Percentiles rank a stretch among this genome's conserved stretches.
These are phyloP conservation scores for Gracilinanus agilis DNA, from an alignment of 2,113 vertebrate genomes.

Conservation along the genomic window DNA sequence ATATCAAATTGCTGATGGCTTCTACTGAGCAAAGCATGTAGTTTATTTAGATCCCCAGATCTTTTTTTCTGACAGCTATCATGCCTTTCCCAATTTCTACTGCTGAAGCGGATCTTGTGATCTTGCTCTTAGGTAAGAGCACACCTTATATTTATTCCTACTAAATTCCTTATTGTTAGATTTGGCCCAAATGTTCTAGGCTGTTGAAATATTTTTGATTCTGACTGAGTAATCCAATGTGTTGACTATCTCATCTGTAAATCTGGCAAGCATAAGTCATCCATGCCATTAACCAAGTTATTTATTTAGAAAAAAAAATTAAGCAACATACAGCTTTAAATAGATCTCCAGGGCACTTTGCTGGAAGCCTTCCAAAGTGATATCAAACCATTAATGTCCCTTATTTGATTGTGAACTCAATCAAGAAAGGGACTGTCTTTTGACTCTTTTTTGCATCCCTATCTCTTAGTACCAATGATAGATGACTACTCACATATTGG, in stretches of 20 bases:
- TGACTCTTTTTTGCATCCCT: background rate
- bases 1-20: background rate
- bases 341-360: background rate
- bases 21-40: background rate
- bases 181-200: background rate
- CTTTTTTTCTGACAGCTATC: background rate
- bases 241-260: background rate
- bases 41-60: background rate
- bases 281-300: background rate
- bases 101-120: background rate
- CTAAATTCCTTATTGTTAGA: background rate
- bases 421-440: background rate
- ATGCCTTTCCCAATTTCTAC: background rate
- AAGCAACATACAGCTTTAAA: background rate
- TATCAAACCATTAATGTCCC: background rate
- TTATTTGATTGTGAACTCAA: background rate
- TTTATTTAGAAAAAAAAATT: background rate
- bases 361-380: background rate
- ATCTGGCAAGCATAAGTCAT: background rate
- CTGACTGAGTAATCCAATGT: background rate
- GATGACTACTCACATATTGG: no score
- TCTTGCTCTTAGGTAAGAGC: no score
- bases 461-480: background rate
- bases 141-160: background rate
- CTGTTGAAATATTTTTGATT: background rate